Evolutionary conservation across 2,113 vertebrate species (phyloP).

Genomic region (Nesogale talazaci): DNA sequence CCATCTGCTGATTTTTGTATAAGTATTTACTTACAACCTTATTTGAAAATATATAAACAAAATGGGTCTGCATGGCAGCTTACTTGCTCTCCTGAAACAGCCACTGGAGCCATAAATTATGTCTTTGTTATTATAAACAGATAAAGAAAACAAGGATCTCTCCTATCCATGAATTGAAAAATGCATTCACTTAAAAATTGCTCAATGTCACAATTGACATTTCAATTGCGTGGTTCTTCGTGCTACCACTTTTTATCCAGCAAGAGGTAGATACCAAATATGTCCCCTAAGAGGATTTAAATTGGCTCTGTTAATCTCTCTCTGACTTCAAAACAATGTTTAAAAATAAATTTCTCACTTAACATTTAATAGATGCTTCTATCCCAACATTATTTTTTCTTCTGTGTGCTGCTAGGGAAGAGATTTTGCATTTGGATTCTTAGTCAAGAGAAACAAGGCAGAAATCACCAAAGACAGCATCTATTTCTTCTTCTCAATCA

Average conservation of each 20-base stretch:
- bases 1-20: not conserved
- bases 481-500: not conserved
- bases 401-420: slow-evolving; percentile 27
- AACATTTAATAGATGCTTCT: slow-evolving; percentile 57
- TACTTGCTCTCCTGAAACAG: slow-evolving; percentile 3
- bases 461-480: not conserved
- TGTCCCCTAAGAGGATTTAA: slow-evolving; percentile 45
- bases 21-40: not conserved
- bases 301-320: slow-evolving; percentile 59
- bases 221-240: slow-evolving; percentile 8
- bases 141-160: slow-evolving; percentile 47
- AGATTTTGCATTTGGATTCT: not conserved
- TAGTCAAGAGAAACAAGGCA: not conserved
- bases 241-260: not conserved
- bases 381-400: slow-evolving; percentile 61
- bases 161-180: slow-evolving; percentile 39
- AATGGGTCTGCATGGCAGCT: not conserved
- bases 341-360: slow-evolving; percentile 69
- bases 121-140: slow-evolving; percentile 11
- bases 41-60: slow-evolving; percentile 49
- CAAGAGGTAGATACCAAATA: slow-evolving; percentile 40
- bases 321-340: slow-evolving; percentile 56
- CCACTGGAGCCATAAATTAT: slow-evolving; percentile 20
- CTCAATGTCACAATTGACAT: slow-evolving; percentile 30
- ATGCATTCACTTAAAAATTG: slow-evolving; percentile 52